These are phyloP conservation scores for Drosophila nannoptera DNA, from an alignment of 1,140 invertebrate genomes.

Conservation along the genomic window DNA sequence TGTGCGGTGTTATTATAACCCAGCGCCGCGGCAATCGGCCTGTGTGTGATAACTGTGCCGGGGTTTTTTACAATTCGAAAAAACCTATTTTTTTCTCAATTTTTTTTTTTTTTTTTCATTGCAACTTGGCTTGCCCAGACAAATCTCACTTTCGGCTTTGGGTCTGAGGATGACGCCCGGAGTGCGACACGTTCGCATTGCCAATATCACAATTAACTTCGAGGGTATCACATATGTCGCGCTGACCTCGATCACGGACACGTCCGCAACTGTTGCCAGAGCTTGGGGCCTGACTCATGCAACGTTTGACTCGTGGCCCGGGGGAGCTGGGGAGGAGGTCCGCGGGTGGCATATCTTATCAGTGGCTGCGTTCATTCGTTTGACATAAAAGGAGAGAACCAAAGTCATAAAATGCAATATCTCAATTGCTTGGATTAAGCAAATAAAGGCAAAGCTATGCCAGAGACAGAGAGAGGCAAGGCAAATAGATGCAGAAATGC, in stretches of 20 bases:
- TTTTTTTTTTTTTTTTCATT: not conserved
- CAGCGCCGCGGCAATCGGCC: no score
- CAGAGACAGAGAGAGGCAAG: no score
- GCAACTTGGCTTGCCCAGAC: not conserved
- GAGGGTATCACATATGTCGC: slow-evolving; percentile 44
- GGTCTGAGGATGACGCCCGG: slow-evolving; percentile 17
- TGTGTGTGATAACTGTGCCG: no score
- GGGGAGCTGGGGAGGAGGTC: no score
- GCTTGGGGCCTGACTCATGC: slow-evolving; percentile 28
- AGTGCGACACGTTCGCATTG: slow-evolving; percentile 13
- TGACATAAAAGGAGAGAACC: slow-evolving; percentile 21
- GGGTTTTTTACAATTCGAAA: no score
- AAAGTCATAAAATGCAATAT: slow-evolving; percentile 25
- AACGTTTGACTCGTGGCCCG: no score
- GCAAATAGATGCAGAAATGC: no score
- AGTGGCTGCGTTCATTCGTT: slow-evolving; percentile 21
- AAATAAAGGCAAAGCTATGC: slow-evolving; percentile 1
- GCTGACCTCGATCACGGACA: slow-evolving; percentile 29
- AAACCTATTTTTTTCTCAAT: not conserved
- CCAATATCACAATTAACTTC: slow-evolving; percentile 5
- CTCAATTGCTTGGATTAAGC: not conserved
- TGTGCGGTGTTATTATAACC: no score
- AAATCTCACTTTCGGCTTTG: slow-evolving; percentile 13
- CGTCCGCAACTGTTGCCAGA: slow-evolving; percentile 35
- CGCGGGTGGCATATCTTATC: slow-evolving; percentile 39